Conservation (phyloP, 2,113 vertebrate species). For the Silurus meridionalis region DNA sequence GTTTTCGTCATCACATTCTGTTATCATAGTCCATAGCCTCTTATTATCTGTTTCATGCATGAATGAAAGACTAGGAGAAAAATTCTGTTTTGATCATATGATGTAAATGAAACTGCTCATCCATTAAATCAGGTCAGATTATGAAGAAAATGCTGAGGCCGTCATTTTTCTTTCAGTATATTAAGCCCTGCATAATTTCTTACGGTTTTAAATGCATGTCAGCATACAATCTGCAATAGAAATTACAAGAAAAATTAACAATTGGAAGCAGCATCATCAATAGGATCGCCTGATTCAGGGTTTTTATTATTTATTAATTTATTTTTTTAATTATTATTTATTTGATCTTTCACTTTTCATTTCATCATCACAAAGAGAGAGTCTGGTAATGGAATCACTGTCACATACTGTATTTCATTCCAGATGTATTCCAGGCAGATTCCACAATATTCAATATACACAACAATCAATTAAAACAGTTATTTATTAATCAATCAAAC, state of each 20-base stretch:
- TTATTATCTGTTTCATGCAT: constrained; percentile 57
- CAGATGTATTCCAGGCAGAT: not conserved
- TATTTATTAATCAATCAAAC: not conserved
- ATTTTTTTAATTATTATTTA: no score
- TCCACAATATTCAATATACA: not conserved
- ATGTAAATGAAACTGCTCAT: constrained; percentile 61
- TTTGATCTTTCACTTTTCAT: no score
- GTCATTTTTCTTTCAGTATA: constrained; percentile 61
- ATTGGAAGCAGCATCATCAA: not conserved
- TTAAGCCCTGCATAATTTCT: constrained; percentile 56
- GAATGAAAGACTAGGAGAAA: constrained; percentile 38
- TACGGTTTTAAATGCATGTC: not conserved
- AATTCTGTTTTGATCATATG: constrained; percentile 50
- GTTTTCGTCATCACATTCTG: constrained; percentile 32
- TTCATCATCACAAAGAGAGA: no score
- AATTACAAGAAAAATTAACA: not conserved
- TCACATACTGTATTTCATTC: not conserved
- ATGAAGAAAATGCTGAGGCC: constrained; percentile 57
- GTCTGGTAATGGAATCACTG: not conserved
- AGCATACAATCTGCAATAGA: not conserved
- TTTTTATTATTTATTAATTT: no score
- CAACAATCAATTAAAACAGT: not conserved
- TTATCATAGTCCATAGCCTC: constrained; percentile 49
- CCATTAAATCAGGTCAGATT: constrained; percentile 67
- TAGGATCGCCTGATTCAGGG: no score